Conservation (phyloP, 2,113 vertebrate genomes). For the Sminthopsis crassicaudata region DNA sequence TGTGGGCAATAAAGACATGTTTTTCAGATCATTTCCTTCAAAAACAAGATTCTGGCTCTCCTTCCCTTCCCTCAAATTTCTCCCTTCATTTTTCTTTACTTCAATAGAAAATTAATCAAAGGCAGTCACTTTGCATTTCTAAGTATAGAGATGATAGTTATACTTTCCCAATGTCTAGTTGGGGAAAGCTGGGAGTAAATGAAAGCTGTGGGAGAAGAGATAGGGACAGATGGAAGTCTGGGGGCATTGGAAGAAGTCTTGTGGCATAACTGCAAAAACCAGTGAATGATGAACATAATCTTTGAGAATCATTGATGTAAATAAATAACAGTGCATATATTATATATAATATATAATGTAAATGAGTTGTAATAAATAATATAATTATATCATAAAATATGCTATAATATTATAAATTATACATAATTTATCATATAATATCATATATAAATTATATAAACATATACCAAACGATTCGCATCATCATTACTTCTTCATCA, state of each 20-base stretch:
- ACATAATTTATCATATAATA: too few relatives aligned
- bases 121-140: background rate
- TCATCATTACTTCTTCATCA: background rate
- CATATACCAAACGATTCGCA: background rate
- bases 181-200: background rate
- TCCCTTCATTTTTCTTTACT: too few relatives aligned
- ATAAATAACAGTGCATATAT: background rate
- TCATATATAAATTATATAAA: too few relatives aligned
- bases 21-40: background rate
- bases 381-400: too few relatives aligned
- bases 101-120: too few relatives aligned
- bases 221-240: background rate
- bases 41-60: background rate
- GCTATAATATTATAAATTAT: too few relatives aligned
- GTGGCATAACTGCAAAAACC: background rate
- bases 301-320: background rate
- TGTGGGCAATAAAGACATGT: background rate
- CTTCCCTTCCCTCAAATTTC: background rate
- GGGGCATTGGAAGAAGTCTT: background rate
- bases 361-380: too few relatives aligned
- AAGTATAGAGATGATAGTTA: background rate
- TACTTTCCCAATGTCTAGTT: background rate
- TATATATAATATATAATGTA: too few relatives aligned
- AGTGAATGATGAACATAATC: background rate
- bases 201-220: background rate